Percentiles rank a stretch among this genome's conserved stretches.
These are phyloP conservation scores for Tenthredo mesomela DNA, from an alignment of 2,888 invertebrate genomes.

Conservation along the genomic window DNA sequence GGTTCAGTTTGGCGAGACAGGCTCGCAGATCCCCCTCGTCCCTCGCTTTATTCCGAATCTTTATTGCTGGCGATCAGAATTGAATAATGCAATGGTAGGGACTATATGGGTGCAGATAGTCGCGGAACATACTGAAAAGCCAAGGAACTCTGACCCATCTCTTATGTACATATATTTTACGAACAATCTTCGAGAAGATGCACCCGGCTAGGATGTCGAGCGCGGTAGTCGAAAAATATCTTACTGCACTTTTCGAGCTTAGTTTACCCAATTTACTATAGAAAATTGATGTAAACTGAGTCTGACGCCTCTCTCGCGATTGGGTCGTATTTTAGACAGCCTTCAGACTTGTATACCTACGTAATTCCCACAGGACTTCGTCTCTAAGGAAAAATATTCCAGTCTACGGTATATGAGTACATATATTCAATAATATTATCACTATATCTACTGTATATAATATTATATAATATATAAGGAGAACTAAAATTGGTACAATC, in stretches of 20 bases:
- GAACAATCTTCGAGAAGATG: conserved; percentile 37
- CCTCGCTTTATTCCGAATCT: conserved; percentile 68
- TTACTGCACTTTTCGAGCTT: not conserved
- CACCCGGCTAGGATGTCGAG: not conserved
- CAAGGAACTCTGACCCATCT: conserved; percentile 33
- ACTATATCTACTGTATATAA: not conserved
- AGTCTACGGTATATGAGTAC: not conserved
- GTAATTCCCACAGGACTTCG: not conserved
- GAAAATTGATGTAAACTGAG: not conserved
- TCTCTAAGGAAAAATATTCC: conserved; percentile 14
- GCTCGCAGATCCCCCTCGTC: conserved; percentile 56
- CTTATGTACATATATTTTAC: conserved; percentile 34
- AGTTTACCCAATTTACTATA: not conserved
- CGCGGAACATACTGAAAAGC: conserved; percentile 43
- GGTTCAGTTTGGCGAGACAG: not conserved
- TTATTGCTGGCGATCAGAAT: conserved; percentile 71
- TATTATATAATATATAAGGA: not conserved
- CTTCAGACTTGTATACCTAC: not conserved
- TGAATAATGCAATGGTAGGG: conserved; percentile 70
- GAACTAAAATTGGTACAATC: not conserved
- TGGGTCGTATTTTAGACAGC: conserved; percentile 11
- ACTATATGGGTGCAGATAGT: conserved; percentile 29
- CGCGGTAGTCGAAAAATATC: not conserved
- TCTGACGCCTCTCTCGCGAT: conserved; percentile 24
- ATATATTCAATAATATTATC: not conserved